Percentiles rank a stretch among this genome's conserved stretches.
Evolutionary conservation across 1,140 invertebrate genomes (phyloP).

Genomic region (Listronotus oregonensis): DNA sequence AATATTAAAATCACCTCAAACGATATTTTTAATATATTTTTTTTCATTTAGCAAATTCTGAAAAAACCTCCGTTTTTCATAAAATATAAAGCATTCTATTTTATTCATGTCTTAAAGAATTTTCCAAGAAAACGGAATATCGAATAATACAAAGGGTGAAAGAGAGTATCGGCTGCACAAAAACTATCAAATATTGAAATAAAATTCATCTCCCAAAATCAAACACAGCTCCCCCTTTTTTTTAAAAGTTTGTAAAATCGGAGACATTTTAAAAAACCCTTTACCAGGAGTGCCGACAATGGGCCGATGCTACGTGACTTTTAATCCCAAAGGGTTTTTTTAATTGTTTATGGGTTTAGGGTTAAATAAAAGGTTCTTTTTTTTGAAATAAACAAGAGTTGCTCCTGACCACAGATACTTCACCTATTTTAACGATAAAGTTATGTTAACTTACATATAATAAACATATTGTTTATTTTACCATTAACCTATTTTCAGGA

Average conservation of each 20-base stretch:
- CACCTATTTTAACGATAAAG: too few relatives aligned
- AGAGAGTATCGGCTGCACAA: conserved; percentile 45
- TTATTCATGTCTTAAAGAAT: conserved; percentile 5
- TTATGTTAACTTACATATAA: too few relatives aligned
- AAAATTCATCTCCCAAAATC: conserved; percentile 57
- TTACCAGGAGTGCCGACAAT: conserved; percentile 45
- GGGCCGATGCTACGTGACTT: conserved; percentile 35
- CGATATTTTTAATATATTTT: too few relatives aligned
- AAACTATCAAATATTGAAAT: conserved; percentile 59
- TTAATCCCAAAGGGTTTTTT: conserved; percentile 23
- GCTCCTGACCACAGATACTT: too few relatives aligned
- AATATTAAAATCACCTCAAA: too few relatives aligned
- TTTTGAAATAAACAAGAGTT: background rate
- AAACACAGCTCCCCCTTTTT: conserved; percentile 55
- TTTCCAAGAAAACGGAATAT: conserved; percentile 40
- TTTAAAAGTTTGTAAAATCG: conserved; percentile 56
- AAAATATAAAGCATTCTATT: conserved; percentile 7
- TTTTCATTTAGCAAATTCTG: too few relatives aligned
- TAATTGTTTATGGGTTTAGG: conserved; percentile 25
- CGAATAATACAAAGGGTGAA: conserved; percentile 39
- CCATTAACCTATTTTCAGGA: too few relatives aligned
- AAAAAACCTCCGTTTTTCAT: background rate
- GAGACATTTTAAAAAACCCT: conserved; percentile 55
- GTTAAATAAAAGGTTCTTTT: conserved; percentile 15
- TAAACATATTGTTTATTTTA: too few relatives aligned